A percentile compares a stretch with the other conserved stretches of the same genome.
Conservation (phyloP, 2,888 invertebrate genomes). For the Fragum fragum region DNA sequence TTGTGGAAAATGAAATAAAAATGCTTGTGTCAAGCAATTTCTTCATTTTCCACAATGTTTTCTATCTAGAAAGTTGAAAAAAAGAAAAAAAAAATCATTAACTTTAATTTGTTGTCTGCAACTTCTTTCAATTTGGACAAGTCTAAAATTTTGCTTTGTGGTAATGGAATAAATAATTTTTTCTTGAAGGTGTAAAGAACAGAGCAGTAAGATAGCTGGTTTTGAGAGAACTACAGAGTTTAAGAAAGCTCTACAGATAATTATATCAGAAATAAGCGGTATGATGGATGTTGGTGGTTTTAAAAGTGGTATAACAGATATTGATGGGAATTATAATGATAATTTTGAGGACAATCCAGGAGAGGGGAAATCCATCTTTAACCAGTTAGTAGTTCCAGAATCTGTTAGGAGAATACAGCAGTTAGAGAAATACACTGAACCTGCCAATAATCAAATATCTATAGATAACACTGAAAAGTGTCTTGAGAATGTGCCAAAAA, state of each 20-base stretch:
- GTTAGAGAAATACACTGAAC: constrained; percentile 14
- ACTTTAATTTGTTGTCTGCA: too few species aligned
- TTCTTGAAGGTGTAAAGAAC: constrained; percentile 8
- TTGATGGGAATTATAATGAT: background rate
- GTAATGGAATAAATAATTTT: too few species aligned
- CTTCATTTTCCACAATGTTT: too few species aligned
- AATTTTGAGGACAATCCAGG: background rate
- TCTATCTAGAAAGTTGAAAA: too few species aligned
- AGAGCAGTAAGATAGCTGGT: constrained; percentile 25
- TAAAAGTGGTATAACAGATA: background rate
- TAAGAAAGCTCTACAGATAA: constrained; percentile 37
- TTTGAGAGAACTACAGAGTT: constrained; percentile 35
- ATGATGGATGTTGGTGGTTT: constrained; percentile 20
- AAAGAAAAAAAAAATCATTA: too few species aligned
- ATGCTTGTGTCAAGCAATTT: too few species aligned
- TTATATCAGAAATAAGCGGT: constrained; percentile 47
- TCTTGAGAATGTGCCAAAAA: background rate
- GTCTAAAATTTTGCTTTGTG: too few species aligned
- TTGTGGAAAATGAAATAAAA: too few species aligned
- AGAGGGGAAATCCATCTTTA: background rate
- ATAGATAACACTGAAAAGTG: too few species aligned
- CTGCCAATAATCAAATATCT: background rate
- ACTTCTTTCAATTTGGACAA: too few species aligned
- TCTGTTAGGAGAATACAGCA: constrained; percentile 17
- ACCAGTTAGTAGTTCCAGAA: background rate